Evolutionary conservation across 1,140 invertebrate species (phyloP).

Genomic region (Pseudomyrmex flavicornis): DNA sequence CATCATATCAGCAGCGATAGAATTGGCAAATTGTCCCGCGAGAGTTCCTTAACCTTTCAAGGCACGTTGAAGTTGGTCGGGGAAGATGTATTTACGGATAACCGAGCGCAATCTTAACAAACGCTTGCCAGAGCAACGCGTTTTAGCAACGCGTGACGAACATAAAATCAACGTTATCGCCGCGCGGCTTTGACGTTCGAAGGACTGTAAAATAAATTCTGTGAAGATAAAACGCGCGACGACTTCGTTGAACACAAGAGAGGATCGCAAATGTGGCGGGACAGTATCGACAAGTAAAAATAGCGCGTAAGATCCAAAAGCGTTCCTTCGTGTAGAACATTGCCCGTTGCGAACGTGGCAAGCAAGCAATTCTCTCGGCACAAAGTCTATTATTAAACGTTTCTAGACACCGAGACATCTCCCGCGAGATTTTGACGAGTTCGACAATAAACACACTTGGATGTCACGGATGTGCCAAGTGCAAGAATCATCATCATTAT

Average conservation of each 20-base stretch:
- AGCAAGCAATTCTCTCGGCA: conserved; percentile 20
- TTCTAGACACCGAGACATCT: conserved; percentile 15
- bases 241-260: not conserved
- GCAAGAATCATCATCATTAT: too few relatives aligned
- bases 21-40: conserved; percentile 68
- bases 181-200: conserved; percentile 29
- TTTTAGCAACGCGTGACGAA: too few relatives aligned
- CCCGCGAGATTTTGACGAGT: not conserved
- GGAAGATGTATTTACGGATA: not conserved
- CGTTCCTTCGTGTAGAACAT: not conserved
- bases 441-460: conserved; percentile 11
- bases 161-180: conserved; percentile 18
- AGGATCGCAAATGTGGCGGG: conserved; percentile 11
- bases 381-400: conserved; percentile 47
- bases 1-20: conserved; percentile 18
- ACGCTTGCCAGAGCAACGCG: not conserved
- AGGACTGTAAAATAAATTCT: conserved; percentile 32
- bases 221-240: conserved; percentile 6
- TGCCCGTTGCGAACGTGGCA: not conserved
- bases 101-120: not conserved
- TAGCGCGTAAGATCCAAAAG: conserved; percentile 36
- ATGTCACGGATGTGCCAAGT: not conserved
- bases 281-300: conserved; percentile 44
- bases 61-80: conserved; percentile 5
- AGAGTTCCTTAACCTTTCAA: conserved; percentile 71